Evolutionary conservation across 2,888 invertebrate species (phyloP), one percentile per base, ranked within the genome.

Genomic region (Xanthostigma xanthostigma): DNA sequence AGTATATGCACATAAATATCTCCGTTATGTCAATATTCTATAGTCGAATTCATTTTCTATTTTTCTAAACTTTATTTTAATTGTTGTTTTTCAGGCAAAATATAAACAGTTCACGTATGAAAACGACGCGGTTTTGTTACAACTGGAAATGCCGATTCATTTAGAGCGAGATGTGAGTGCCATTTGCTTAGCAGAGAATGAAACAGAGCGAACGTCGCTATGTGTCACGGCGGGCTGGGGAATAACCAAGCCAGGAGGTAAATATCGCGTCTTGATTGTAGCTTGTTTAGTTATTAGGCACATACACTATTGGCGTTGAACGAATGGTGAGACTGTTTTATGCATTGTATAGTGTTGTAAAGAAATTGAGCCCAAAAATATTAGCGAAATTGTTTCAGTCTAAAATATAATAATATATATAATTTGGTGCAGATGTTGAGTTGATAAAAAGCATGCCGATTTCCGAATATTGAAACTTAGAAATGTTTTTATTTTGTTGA

Each of bases 151-250:
- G 49, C 73, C 77, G 12, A 59, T 79, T 41, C 61, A 60, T 6
- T 69, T 78, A 45, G 70, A 68, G 3, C 63, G 68, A 50, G 72
- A 73, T 54, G 68, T 77, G 10, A 73, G 72, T 50, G 72, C 78
- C 8, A 69, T 75, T 51, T 80, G 79, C 58, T 61, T 79, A 36
- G 75, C 77, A 1, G 60, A 64, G 10, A 59, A 63, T 49, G 60
- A 63, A 39, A 65, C 73, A 14, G 66, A 73, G 61, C 65, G 67
- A 36, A 61, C 70, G 44, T 73, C 75, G 55, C 57, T 72, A 12
- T 78, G 78, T 57, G 72, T 76, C 2, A 72, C 72, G 10, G 75
- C 74, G 36, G 76, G 78, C 41, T 79, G 77, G 78, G 73, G 73
- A 47, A 69, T 74, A 51, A 70, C 66, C 39, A 62, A 64, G 50